Base-by-base conservation (phyloP, 2,113 vertebrate genomes). In the Chaetorhynchus papuensis region DNA sequence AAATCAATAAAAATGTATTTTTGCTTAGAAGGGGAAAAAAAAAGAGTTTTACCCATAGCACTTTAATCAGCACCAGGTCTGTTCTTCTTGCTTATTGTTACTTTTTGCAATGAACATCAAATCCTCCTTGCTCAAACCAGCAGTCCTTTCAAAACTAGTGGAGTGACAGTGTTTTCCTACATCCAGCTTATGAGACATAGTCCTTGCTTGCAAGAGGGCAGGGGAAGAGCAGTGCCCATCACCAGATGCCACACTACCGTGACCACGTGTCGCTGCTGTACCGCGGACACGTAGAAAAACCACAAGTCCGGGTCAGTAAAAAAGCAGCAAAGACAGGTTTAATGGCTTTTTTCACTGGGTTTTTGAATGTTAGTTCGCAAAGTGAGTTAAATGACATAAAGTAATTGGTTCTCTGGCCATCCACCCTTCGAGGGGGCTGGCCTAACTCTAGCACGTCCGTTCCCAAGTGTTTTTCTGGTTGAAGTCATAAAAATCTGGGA, bases 201-300 rank as follows among this genome's bases (percentile, higher is more conserved):
- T 20, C 28, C 60, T 52, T 44, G 13, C 19, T 18, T 44, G 37
- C 24, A 49, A 35, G 39, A 66, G 16, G 30, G 71, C 28, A 39
- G 54, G 9, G 16, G 5, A 81, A 66, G 22, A 57, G 17, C 45
- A 68, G 9, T 2, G 12, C 13, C 47, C 15, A 10, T 28, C 42
- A 26, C 11, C 39, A 53, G 24, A 16, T 24, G 42, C 8, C 49
- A 37, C 7, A 7, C 4, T 16, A 22, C 10, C 0, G 1, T 15
- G 18, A 33, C 35, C n/a, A n/a, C n/a, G n/a, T n/a, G n/a, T n/a
- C n/a, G n/a, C n/a, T n/a, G n/a, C n/a, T n/a, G n/a, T n/a, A n/a
- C n/a, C n/a, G n/a, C n/a, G n/a, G n/a, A n/a, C n/a, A n/a, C n/a
- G n/a, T n/a, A n/a, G n/a, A n/a, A n/a, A n/a, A n/a, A n/a, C n/a